Evolutionary conservation across 2,113 vertebrate species (phyloP).

Genomic region (Orthochromis indermauri): DNA sequence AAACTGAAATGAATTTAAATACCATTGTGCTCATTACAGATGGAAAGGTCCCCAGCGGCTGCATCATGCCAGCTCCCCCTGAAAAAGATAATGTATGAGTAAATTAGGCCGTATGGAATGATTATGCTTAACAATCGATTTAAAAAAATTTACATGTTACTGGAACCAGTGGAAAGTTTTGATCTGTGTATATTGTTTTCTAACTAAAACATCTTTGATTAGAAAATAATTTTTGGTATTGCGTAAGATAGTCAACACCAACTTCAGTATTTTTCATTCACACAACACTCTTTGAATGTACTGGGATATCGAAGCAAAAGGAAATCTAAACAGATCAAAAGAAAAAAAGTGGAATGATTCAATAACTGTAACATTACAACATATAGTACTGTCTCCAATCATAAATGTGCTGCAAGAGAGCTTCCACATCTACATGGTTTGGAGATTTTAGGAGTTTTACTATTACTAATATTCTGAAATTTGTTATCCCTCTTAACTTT

Average conservation of each 20-base stretch:
- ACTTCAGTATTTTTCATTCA: background rate
- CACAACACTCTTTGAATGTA: background rate
- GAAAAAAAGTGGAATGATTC: background rate
- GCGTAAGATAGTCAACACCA: rapidly evolving
- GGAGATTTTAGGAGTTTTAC: background rate
- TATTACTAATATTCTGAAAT: background rate
- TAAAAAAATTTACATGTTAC: background rate
- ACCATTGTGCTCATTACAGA: rapidly evolving
- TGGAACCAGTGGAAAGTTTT: background rate
- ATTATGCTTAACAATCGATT: background rate
- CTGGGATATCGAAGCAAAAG: background rate
- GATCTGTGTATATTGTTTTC: background rate
- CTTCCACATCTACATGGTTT: background rate
- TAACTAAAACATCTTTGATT: background rate
- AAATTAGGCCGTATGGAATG: rapidly evolving
- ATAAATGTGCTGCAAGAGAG: background rate
- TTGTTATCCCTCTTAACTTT: background rate
- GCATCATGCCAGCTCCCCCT: background rate
- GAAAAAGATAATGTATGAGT: background rate
- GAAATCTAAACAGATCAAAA: background rate
- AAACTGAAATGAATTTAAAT: background rate
- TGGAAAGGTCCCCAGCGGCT: background rate
- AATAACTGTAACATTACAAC: background rate
- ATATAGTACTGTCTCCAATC: background rate
- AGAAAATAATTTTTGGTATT: background rate